These are phyloP conservation scores for Drosophila testacea DNA, from an alignment of 2,888 invertebrate species.

Conservation along the genomic window DNA sequence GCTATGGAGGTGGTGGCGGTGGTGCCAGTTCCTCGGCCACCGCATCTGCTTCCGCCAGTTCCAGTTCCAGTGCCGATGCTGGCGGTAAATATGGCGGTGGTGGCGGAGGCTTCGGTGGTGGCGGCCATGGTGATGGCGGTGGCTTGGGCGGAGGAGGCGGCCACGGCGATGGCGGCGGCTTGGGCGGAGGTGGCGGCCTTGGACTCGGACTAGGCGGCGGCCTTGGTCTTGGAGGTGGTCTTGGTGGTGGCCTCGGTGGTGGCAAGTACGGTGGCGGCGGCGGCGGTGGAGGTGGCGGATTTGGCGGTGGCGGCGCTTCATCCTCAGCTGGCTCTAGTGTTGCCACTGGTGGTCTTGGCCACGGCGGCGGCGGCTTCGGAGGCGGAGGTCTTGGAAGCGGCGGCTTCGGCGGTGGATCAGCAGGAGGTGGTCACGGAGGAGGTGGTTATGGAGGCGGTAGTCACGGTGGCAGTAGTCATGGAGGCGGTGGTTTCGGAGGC, in stretches of 20 bases:
- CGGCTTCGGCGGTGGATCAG: slow-evolving; percentile 19
- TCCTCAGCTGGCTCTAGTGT: too few species aligned
- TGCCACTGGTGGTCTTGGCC: neutral
- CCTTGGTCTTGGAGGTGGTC: slow-evolving; percentile 26
- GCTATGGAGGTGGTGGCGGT: slow-evolving; percentile 59
- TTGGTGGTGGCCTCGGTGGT: slow-evolving; percentile 30
- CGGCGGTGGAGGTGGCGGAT: slow-evolving; percentile 29
- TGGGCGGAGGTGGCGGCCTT: slow-evolving; percentile 28
- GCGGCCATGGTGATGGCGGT: slow-evolving; percentile 18
- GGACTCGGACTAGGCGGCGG: slow-evolving; percentile 42
- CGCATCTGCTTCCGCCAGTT: slow-evolving; percentile 54
- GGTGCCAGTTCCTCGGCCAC: slow-evolving; percentile 42
- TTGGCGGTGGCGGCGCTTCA: neutral
- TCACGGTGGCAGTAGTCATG: slow-evolving; percentile 22
- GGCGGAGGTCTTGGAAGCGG: slow-evolving; percentile 20
- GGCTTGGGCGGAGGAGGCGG: slow-evolving; percentile 26
- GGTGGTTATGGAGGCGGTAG: slow-evolving; percentile 34
- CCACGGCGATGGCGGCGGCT: neutral
- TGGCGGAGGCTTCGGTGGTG: slow-evolving; percentile 30
- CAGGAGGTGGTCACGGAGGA: slow-evolving; percentile 25
- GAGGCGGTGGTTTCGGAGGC: slow-evolving; percentile 10
- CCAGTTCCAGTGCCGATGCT: slow-evolving; percentile 29
- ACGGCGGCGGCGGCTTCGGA: slow-evolving; percentile 26
- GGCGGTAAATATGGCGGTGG: slow-evolving; percentile 43
- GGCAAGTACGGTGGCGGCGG: slow-evolving; percentile 37